A percentile compares a stretch with the other conserved stretches of the same genome.
These are phyloP conservation scores for Epinephelus awoara DNA, from an alignment of 2,797 vertebrate species.

Conservation along the genomic window DNA sequence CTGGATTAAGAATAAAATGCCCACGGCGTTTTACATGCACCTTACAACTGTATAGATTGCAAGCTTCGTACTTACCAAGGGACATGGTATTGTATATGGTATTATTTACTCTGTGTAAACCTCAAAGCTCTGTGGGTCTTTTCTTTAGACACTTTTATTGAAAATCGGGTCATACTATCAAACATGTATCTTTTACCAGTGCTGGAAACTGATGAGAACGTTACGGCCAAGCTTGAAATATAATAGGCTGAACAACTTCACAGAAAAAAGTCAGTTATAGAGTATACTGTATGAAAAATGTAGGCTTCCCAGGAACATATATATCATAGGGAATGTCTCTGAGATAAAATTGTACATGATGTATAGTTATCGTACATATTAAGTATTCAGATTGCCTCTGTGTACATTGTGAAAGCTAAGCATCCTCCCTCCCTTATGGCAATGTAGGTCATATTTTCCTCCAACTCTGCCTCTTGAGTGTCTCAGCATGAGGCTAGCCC, in stretches of 20 bases:
- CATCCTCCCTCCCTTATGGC: slow-evolving; percentile 67
- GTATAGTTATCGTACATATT: slow-evolving; percentile 8
- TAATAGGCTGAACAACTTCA: background rate
- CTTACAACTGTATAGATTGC: slow-evolving; percentile 41
- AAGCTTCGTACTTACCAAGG: slow-evolving; percentile 32
- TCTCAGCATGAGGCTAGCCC: slow-evolving; percentile 67
- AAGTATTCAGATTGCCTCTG: slow-evolving; percentile 41
- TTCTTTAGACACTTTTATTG: slow-evolving; percentile 33
- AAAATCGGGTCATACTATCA: slow-evolving; percentile 39
- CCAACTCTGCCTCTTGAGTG: slow-evolving; percentile 72
- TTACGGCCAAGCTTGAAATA: slow-evolving; percentile 20
- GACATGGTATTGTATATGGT: slow-evolving; percentile 33
- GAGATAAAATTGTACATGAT: background rate
- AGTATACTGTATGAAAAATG: background rate
- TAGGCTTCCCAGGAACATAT: background rate
- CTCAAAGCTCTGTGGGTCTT: slow-evolving; percentile 17
- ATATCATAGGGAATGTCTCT: slow-evolving; percentile 1
- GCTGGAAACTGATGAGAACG: slow-evolving; percentile 11
- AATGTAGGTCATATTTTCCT: slow-evolving; percentile 87
- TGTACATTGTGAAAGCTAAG: slow-evolving; percentile 66
- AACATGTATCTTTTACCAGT: slow-evolving; percentile 6
- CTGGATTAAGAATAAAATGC: slow-evolving; percentile 69
- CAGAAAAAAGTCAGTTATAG: background rate
- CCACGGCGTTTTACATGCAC: slow-evolving; percentile 42
- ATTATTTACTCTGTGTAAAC: slow-evolving; percentile 39